A percentile compares a stretch with the other conserved stretches of the same genome.
Evolutionary conservation across 2,113 vertebrate species (phyloP).

Genomic region (Aptenodytes forsteri): DNA sequence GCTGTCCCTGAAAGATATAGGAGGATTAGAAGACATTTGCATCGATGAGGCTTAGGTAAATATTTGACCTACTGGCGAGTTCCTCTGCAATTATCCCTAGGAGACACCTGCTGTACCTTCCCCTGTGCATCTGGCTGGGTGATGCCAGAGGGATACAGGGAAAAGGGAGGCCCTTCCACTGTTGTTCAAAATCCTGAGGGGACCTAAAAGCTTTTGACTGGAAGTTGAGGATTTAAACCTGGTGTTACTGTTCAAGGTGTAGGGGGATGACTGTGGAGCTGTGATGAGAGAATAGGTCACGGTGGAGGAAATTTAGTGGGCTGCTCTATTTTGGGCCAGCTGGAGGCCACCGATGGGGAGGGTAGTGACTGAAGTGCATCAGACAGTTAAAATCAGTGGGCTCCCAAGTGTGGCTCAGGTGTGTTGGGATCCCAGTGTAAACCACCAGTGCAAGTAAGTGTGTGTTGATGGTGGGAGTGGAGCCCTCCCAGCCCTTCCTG

Average conservation of each 20-base stretch:
- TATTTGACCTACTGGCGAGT: slow-evolving; percentile 11
- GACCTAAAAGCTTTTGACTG: neutral
- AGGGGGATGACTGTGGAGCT: neutral
- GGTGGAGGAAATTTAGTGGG: neutral
- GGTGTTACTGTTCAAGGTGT: neutral
- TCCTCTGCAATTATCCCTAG: neutral
- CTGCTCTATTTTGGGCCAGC: neutral
- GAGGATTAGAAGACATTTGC: slow-evolving; percentile 47
- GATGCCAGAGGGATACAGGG: neutral
- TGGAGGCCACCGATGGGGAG: neutral
- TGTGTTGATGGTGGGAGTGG: neutral
- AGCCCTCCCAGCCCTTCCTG: neutral
- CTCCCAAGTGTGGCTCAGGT: neutral
- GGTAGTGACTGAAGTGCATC: neutral
- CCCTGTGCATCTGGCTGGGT: neutral
- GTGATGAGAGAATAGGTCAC: neutral
- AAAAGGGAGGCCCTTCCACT: neutral
- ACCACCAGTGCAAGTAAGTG: neutral
- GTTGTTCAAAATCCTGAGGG: neutral
- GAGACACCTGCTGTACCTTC: neutral
- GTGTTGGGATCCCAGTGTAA: neutral
- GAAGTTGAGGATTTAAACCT: neutral
- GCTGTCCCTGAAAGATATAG: neutral
- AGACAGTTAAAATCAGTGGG: neutral
- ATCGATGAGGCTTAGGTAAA: slow-evolving; percentile 41